Conservation (phyloP, 2,888 invertebrate genomes). For the Dasypolia templi region DNA sequence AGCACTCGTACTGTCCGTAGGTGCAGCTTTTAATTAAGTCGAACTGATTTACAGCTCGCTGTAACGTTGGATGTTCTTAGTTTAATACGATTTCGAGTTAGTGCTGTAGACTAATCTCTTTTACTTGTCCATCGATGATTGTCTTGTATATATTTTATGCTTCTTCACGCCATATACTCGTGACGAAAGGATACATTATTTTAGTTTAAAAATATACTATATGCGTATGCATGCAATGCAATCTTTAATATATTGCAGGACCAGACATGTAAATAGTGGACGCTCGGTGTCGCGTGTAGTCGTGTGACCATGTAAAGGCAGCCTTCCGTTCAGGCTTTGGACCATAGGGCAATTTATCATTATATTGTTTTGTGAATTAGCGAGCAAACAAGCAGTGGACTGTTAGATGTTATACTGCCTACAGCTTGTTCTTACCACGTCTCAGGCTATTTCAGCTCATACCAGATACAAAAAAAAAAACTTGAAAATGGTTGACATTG, state of each 20-base stretch:
- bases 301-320: slow-evolving; percentile 23
- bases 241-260: not conserved
- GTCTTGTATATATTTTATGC: not conserved
- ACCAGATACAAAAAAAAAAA: no score
- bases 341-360: slow-evolving; percentile 31
- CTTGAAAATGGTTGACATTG: no score
- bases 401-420: not conserved
- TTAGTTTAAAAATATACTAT: not conserved
- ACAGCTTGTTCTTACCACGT: not conserved
- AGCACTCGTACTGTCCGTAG: slow-evolving; percentile 38
- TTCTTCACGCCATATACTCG: not conserved
- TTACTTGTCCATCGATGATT: slow-evolving; percentile 8
- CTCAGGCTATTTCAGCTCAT: not conserved
- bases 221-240: no score
- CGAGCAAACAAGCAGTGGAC: slow-evolving; percentile 17
- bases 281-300: slow-evolving; percentile 15
- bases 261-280: slow-evolving; percentile 31
- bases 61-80: slow-evolving; percentile 24
- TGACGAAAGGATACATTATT: not conserved
- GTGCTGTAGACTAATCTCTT: slow-evolving; percentile 20
- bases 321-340: slow-evolving; percentile 29
- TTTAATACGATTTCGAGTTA: slow-evolving; percentile 39
- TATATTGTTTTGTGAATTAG: slow-evolving; percentile 40
- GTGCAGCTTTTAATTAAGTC: slow-evolving; percentile 64
- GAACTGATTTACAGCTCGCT: slow-evolving; percentile 42